A percentile compares a stretch with the other conserved stretches of the same genome.
Conservation (phyloP, 2,888 invertebrate species). For the Nesidiocoris tenuis region DNA sequence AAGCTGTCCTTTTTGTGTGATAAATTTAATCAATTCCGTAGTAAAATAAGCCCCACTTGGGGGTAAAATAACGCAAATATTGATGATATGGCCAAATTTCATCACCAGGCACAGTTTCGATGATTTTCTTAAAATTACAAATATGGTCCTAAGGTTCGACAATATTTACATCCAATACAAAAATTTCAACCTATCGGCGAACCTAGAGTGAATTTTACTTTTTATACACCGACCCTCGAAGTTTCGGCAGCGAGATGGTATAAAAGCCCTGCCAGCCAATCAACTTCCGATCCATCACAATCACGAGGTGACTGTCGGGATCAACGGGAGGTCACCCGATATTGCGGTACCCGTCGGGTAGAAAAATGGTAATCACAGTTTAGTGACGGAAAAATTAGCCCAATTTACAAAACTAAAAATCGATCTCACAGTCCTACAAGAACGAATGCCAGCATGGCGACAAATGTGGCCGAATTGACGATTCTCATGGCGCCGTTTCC, state of each 20-base stretch:
- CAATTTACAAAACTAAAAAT: background rate
- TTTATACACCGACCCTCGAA: no score
- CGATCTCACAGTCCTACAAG: slow-evolving; percentile 15
- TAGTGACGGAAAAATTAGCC: background rate
- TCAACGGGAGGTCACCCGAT: background rate
- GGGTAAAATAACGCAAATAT: no score
- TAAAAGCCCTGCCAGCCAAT: slow-evolving; percentile 1
- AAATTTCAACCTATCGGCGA: no score
- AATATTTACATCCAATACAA: background rate
- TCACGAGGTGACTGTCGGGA: no score
- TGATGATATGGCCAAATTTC: no score
- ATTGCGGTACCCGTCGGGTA: background rate
- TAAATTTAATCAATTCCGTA: background rate
- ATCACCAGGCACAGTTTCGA: no score
- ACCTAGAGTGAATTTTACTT: no score
- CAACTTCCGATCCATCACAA: slow-evolving; percentile 22
- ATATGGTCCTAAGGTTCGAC: background rate
- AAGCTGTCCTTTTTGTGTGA: no score
- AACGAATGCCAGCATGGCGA: background rate
- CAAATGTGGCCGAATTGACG: slow-evolving; percentile 12
- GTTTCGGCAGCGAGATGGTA: background rate
- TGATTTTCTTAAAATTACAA: background rate
- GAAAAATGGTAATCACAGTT: background rate
- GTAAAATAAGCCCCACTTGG: background rate
- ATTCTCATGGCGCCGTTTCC: background rate